These are phyloP conservation scores for Actinia tenebrosa DNA, from an alignment of 64 coral and sea anemone species.

Conservation along the genomic window DNA sequence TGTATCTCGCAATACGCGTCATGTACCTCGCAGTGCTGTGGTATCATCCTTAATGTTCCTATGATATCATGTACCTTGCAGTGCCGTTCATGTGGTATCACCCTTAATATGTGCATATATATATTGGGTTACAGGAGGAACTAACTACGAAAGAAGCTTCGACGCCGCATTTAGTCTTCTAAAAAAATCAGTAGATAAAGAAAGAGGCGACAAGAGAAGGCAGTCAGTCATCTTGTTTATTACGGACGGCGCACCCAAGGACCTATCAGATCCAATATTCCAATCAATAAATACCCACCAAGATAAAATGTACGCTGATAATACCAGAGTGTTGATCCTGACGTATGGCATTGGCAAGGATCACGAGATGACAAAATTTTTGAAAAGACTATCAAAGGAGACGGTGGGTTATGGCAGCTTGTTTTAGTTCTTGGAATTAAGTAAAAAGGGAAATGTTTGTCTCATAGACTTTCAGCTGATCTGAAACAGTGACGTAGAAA, in stretches of 20 bases:
- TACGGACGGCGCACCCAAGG: slow-evolving; percentile 41
- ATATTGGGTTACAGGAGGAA: slow-evolving; percentile 41
- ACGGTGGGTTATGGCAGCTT: slow-evolving; percentile 12
- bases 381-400: slow-evolving; percentile 1
- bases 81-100: no score
- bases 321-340: slow-evolving; percentile 4
- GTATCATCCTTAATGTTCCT: no score
- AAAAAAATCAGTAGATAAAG: slow-evolving; percentile 15
- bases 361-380: slow-evolving; percentile 16
- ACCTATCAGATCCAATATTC: neutral
- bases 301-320: neutral
- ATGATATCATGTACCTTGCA: no score
- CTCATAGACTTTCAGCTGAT: no score
- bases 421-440: neutral
- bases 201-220: neutral
- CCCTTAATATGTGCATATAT: neutral
- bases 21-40: no score
- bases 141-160: slow-evolving; percentile 51
- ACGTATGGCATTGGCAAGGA: slow-evolving; percentile 5
- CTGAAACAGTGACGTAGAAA: no score
- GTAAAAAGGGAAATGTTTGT: no score
- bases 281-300: neutral
- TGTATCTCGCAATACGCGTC: no score
- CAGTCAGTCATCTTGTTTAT: slow-evolving; percentile 57
- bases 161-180: slow-evolving; percentile 50